A percentile compares a stretch with the other conserved stretches of the same genome.
Evolutionary conservation across 1,140 invertebrate genomes (phyloP).

Genomic region (Matsumurasca onukii): DNA sequence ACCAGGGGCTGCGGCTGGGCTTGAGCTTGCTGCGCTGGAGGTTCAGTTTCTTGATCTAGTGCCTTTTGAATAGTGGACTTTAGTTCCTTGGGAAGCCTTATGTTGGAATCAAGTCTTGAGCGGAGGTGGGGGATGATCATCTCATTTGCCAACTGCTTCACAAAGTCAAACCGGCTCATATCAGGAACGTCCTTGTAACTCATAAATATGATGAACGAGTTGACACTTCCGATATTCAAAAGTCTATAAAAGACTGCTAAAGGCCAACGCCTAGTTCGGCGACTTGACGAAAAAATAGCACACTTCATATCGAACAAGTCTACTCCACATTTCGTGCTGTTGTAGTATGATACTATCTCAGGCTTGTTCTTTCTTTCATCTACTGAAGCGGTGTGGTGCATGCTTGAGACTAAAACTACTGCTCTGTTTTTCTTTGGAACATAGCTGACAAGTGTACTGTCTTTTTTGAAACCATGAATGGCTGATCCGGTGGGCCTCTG

Average conservation of each 20-base stretch:
- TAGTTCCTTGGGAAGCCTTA: not conserved
- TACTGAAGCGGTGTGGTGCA: slow-evolving; percentile 39
- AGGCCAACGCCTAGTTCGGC: no score
- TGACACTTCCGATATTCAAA: slow-evolving; percentile 37
- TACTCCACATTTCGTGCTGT: no score
- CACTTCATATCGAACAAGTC: no score
- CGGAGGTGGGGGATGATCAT: slow-evolving; percentile 39
- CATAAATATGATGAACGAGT: slow-evolving; percentile 37
- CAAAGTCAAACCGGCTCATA: no score
- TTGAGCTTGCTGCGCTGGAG: no score
- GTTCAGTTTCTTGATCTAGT: not conserved
- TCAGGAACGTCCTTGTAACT: slow-evolving; percentile 32
- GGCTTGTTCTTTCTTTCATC: not conserved
- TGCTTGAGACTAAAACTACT: no score
- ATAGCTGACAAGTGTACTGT: slow-evolving; percentile 41
- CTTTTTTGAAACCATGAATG: no score
- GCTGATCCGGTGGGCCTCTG: not conserved
- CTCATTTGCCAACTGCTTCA: no score
- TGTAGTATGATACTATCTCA: no score
- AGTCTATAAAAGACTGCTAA: slow-evolving; percentile 41
- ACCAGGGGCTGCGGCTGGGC: no score
- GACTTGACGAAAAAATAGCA: slow-evolving; percentile 39
- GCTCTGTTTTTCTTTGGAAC: slow-evolving; percentile 44
- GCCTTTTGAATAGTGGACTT: not conserved
- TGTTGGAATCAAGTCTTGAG: slow-evolving; percentile 31